Percentiles rank a stretch among this genome's conserved stretches.
These are phyloP conservation scores for Megalonaias nervosa DNA, from an alignment of 1,140 invertebrate genomes.

Conservation along the genomic window DNA sequence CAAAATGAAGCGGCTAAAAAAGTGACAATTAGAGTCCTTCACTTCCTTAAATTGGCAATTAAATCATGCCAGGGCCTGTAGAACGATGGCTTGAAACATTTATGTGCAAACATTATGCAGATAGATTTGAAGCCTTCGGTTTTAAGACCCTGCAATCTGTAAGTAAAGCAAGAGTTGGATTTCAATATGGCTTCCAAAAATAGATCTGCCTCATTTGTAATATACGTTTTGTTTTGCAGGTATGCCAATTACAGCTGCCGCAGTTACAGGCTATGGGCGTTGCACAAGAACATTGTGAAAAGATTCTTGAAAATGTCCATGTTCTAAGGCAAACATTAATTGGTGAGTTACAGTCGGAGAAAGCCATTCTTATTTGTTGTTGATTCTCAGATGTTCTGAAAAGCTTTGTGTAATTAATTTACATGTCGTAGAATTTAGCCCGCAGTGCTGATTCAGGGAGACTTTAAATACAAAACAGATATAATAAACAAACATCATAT, in stretches of 20 bases:
- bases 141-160: slow-evolving; percentile 67
- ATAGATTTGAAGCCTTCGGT: slow-evolving; percentile 63
- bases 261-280: slow-evolving; percentile 66
- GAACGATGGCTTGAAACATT: slow-evolving; percentile 69
- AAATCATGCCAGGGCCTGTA: slow-evolving; percentile 62
- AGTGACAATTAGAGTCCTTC: slow-evolving; percentile 21
- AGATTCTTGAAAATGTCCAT: slow-evolving; percentile 66
- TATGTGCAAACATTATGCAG: slow-evolving; percentile 68
- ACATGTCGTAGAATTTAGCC: too few relatives aligned
- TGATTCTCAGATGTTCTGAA: too few relatives aligned
- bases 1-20: slow-evolving; percentile 15
- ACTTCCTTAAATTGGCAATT: slow-evolving; percentile 22
- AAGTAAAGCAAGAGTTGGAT: slow-evolving; percentile 39
- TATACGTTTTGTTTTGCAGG: slow-evolving; percentile 50
- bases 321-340: slow-evolving; percentile 63
- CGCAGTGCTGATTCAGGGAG: too few relatives aligned
- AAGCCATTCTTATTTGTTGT: too few relatives aligned
- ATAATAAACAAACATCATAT: too few relatives aligned
- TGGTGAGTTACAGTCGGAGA: slow-evolving; percentile 46
- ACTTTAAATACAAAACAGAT: too few relatives aligned
- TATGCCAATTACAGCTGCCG: slow-evolving; percentile 65
- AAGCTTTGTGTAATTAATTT: too few relatives aligned
- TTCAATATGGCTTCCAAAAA: background rate
- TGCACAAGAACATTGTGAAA: slow-evolving; percentile 64
- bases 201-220: background rate